Base-by-base conservation (phyloP, 2,888 invertebrate species). In the Chirona hameri region DNA sequence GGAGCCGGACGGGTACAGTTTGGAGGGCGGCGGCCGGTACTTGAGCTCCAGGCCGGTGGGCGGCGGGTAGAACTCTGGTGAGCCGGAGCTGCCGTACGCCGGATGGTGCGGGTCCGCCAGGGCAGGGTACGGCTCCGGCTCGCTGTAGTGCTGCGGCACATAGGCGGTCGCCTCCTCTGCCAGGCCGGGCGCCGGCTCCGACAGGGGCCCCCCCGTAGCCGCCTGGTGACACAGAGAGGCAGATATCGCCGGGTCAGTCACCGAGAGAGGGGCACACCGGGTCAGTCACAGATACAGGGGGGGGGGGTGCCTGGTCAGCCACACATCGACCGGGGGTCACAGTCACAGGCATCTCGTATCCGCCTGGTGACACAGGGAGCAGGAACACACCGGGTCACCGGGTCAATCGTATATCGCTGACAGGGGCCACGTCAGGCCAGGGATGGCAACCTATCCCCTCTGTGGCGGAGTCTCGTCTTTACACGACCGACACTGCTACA, bases 21-120 rank as follows among this genome's bases (percentile, higher is more conserved):
- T 92, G 84, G 91, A 90, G 86, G 90, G 92, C 82, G 87, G 87
- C 82, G 87, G 87, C 79, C 93, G 92, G 88, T 93, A 94, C 88
- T 94, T 94, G 87, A 91, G 91, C 87, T 93, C 93, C 87, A 91
- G 88, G 83, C 88, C 88, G 84, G 85, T 85, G 84, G 85, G 85
- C 84, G 85, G 85, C 84, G 84, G 86, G 84, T 94, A 94, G 89
- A 94, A 94, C 88, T 94, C 92, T 9, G 92, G 91, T 81, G 92
- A 93, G 89, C 89, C 92, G 88, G 92, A 94, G 88, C 91, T 90
- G 85, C 88, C 88, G 89, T 92, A 92, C 69, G 86, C 86, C 65
- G 85, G 86, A 81, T 87, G 86, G 85, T 90, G 90, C 84, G 90
- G 87, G 81, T 91, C 90, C 85, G 91, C 90, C 84, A 90, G 90